Base-by-base conservation (phyloP, 2,113 vertebrate genomes). In the Carassius auratus region DNA sequence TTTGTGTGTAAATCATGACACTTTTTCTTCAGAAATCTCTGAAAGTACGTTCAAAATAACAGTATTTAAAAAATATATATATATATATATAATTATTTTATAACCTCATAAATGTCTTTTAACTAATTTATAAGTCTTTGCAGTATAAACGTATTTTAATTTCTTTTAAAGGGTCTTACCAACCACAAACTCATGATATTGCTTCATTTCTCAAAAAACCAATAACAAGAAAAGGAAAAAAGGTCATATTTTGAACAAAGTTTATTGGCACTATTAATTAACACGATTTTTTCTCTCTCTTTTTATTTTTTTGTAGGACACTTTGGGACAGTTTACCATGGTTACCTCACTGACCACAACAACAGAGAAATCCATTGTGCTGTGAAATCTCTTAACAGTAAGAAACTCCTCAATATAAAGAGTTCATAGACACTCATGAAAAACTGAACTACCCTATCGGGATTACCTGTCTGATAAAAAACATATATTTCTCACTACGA, bases 311-410 rank as follows among this genome's bases (percentile, higher is more conserved):
- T 75, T 85, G 13, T 87, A 99, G 98, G 98, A 52, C 97, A 99
- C 85, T 99, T 99, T 55, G 98, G 98, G 61, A 96, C 97, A 0
- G 98, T 99, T 89, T 99, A 97, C 91, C 98, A 99, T 0, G 97
- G 98, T 84, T 97, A 96, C 87, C 97, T 98, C 82, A 95, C 13
- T 1, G 97, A 98, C 50, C 92, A 95, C 0, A 94, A 92, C 86
- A 93, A 94, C 89, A 95, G 94, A 83, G 94, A 95, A 42, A 92
- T 96, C 74, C 97, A 97, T 92, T 99, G 98, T 4, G 98, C 98
- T 0, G 90, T 99, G 88, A 99, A 99, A 90, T 99, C 98, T 1
- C 92, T 99, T 88, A 96, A 97, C 92, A 95, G 97, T 97, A 89
- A 95, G 97, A 94, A 85, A 21, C 0, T 4, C 78, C 30, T 42